Evolutionary conservation across 2,888 invertebrate species (phyloP).

Genomic region (Altica lythri): DNA sequence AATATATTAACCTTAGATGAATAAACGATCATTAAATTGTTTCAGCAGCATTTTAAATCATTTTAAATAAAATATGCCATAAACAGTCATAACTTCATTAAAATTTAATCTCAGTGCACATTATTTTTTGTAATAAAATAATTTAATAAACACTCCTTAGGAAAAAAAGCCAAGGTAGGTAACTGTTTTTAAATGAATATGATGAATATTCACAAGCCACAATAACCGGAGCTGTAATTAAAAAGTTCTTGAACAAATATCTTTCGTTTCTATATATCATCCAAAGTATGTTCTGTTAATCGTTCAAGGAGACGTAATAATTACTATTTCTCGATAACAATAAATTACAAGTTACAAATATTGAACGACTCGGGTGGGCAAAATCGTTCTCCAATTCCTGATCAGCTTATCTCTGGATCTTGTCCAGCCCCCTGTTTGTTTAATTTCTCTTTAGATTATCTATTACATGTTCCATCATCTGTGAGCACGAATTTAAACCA

Average conservation of each 20-base stretch:
- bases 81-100: no score
- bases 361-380: slow-evolving; percentile 54
- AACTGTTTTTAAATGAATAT: slow-evolving; percentile 2
- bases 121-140: no score
- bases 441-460: slow-evolving; percentile 47
- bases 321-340: slow-evolving; percentile 53
- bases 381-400: slow-evolving; percentile 52
- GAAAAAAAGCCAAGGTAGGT: not conserved
- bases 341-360: slow-evolving; percentile 50
- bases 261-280: slow-evolving; percentile 29
- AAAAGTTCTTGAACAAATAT: slow-evolving; percentile 38
- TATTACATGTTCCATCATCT: no score
- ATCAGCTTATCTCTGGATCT: slow-evolving; percentile 49
- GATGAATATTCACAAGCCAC: slow-evolving; percentile 8
- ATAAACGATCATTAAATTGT: no score
- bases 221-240: slow-evolving; percentile 32
- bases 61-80: no score
- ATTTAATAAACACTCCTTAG: no score
- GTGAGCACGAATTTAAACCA: no score
- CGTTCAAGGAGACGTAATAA: slow-evolving; percentile 50
- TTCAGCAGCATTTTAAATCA: no score
- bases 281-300: slow-evolving; percentile 33
- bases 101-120: no score
- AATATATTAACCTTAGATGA: no score
- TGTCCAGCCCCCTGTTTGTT: slow-evolving; percentile 53